phyloP scores from a whole-genome alignment of 2,888 invertebrate species.

The Syrphus vitripennis region DNA sequence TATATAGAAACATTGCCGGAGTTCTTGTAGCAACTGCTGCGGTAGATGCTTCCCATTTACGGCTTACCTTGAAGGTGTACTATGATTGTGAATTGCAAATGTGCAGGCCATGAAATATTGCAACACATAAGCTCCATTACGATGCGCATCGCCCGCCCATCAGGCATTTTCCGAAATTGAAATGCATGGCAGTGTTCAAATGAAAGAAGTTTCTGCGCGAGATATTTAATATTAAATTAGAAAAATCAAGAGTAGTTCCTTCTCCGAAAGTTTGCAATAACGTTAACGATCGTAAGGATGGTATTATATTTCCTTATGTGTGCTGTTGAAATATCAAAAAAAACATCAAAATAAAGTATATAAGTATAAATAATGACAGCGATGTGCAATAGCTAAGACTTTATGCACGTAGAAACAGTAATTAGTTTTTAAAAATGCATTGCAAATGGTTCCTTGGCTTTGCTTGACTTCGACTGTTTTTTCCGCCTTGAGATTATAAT shows the following conservation, averaged over 20 bases:
- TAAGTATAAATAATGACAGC: not conserved
- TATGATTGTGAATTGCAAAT: slow-evolving; percentile 32
- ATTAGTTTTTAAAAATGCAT: too few species aligned
- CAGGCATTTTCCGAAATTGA: not conserved
- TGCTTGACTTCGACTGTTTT: not conserved
- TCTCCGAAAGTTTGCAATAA: not conserved
- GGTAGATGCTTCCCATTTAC: slow-evolving; percentile 11
- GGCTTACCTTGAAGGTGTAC: slow-evolving; percentile 29
- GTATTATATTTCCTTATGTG: not conserved
- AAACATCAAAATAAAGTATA: too few species aligned
- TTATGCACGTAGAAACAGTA: too few species aligned
- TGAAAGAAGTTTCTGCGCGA: not conserved
- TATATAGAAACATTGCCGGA: not conserved
- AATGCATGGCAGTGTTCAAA: slow-evolving; percentile 10
- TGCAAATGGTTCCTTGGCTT: not conserved
- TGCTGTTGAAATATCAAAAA: not conserved
- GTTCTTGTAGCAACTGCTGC: slow-evolving; percentile 6
- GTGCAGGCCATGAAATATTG: slow-evolving; percentile 20
- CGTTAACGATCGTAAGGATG: not conserved
- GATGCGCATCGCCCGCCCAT: not conserved
- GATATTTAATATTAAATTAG: slow-evolving; percentile 6
- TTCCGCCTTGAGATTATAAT: too few species aligned
- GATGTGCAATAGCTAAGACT: too few species aligned
- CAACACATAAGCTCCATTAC: not conserved
- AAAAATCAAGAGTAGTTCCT: not conserved